phyloP scores from a whole-genome alignment of 2,888 invertebrate genomes.

The Falcaria lacertinaria region DNA sequence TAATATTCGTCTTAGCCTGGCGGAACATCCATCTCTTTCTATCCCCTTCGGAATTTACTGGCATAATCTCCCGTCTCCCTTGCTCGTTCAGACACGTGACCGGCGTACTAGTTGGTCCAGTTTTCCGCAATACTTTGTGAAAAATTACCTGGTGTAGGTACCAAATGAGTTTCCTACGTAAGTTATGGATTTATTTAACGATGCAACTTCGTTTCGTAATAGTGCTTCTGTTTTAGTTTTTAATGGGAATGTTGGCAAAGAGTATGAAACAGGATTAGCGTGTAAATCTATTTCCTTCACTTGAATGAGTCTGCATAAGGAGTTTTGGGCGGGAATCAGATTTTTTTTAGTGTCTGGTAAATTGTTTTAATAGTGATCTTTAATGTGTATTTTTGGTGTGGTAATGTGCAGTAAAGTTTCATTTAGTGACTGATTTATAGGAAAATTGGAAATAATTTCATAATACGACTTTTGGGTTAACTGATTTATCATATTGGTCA shows the following conservation, averaged over 20 bases:
- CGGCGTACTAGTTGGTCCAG: conserved; percentile 48
- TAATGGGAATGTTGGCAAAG: neutral
- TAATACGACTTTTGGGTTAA: too few species aligned
- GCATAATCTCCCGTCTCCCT: conserved; percentile 23
- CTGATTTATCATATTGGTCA: too few species aligned
- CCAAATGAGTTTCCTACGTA: conserved; percentile 44
- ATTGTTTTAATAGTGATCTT: too few species aligned
- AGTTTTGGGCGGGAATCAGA: too few species aligned
- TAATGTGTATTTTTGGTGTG: too few species aligned
- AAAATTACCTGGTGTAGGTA: conserved; percentile 62
- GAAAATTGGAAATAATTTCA: too few species aligned
- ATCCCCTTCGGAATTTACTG: conserved; percentile 3
- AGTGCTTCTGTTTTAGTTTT: neutral
- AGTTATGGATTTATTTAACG: neutral
- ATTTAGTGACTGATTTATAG: too few species aligned
- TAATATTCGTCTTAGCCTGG: conserved; percentile 40
- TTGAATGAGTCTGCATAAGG: too few species aligned
- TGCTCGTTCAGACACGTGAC: conserved; percentile 50
- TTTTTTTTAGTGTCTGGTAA: too few species aligned
- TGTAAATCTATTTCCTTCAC: too few species aligned
- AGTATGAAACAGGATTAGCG: too few species aligned
- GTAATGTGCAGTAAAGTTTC: too few species aligned
- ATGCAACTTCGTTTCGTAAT: neutral
- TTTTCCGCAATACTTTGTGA: conserved; percentile 60
- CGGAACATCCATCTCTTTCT: conserved; percentile 26